Evolutionary conservation across 2,797 vertebrate species (phyloP).

Genomic region (Tauraco hartlaubi): DNA sequence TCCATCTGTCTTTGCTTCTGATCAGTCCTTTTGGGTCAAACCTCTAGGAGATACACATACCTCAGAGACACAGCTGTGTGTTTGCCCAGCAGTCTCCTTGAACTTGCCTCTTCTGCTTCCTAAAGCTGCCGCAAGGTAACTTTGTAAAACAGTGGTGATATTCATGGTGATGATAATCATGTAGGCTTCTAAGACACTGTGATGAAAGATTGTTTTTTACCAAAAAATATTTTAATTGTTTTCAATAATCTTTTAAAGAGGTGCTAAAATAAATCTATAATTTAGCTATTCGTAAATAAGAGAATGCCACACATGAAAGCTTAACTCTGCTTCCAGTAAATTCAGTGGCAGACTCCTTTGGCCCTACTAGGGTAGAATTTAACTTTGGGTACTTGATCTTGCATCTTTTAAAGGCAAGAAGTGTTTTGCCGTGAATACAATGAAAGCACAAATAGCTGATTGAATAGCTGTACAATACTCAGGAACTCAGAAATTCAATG

Average conservation of each 20-base stretch:
- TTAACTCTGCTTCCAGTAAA: not conserved
- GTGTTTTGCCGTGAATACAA: not conserved
- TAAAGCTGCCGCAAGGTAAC: not conserved
- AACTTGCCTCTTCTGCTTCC: not conserved
- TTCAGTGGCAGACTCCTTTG: not conserved
- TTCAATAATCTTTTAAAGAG: not conserved
- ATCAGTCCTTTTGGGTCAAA: not conserved
- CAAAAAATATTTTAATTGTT: not conserved
- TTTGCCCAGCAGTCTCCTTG: not conserved
- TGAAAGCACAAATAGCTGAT: not conserved
- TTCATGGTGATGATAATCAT: not conserved
- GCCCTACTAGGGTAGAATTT: not conserved
- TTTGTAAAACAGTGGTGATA: not conserved
- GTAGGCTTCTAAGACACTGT: rapidly evolving
- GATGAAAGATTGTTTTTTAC: not conserved
- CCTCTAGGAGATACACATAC: not conserved
- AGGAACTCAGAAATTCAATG: not conserved
- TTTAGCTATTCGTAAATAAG: not conserved
- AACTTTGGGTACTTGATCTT: not conserved
- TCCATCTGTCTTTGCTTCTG: not conserved
- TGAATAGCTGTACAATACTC: not conserved
- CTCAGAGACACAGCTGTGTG: not conserved
- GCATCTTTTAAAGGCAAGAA: not conserved
- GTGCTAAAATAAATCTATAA: not conserved
- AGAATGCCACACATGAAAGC: not conserved